Base-by-base conservation (phyloP, 1,140 invertebrate genomes). In the Drosophila ohnishii region DNA sequence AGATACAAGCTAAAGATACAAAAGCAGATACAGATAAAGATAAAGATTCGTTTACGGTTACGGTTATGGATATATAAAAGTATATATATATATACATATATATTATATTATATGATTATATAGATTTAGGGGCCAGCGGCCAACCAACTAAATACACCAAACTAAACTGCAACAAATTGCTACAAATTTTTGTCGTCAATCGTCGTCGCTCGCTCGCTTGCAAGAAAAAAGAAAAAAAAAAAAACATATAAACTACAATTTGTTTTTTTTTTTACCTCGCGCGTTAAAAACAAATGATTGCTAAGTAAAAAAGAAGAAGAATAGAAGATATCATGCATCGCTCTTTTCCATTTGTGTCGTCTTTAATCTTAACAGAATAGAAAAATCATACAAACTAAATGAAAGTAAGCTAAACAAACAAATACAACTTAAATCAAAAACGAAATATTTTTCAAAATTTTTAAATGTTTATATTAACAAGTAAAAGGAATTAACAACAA, bases 131-230 rank as follows among this genome's bases (percentile, higher is more conserved):
- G 83, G 83, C 83, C 79, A 44, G 56, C 60, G 75, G 82, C 83
- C 83, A 83, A 83, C 56, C 55, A 85, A 87, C 83, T 87, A 86
- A 64, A 83, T 70, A 86, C 83, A 87, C 78, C 83, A 86, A 86
- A 86, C 82, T 86, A 86, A 86, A 86, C 50, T 86, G 82, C 82
- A 85, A 86, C 82, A 86, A 86, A 86, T 86, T 86, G 82, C 78
- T 86, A 86, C 82, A 86, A 86, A 86, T 86, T 86, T 80, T 83
- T 85, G 50, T 82, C 75, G 74, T 76, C 63, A 75, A 76, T 75
- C 73, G 67, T 70, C 66, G 48, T 57, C 67, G 65, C 66, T 70
- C 66, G 64, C 66, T 70, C 65, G 67, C 67, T 71, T 71, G 67
- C 65, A 73, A 0, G 0, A 45, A 45, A 7, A 13, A 45, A 28